A percentile compares a stretch with the other conserved stretches of the same genome.
Conservation (phyloP, 2,888 invertebrate genomes). For the Leucoptera coffeella region DNA sequence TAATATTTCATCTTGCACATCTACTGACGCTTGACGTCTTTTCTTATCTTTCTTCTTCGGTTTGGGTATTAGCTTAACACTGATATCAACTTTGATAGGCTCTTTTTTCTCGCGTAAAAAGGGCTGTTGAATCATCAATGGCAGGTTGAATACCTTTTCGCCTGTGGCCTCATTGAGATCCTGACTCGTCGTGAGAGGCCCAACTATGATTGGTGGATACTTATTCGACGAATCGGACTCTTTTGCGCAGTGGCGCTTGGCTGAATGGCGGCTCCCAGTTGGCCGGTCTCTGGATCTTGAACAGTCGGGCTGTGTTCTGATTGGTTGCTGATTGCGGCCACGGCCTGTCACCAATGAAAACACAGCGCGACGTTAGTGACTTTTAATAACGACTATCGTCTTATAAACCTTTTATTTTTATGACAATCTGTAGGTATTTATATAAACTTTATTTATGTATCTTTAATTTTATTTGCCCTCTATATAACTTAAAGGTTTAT, state of each 20-base stretch:
- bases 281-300: constrained; percentile 32
- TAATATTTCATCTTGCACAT: not conserved
- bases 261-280: constrained; percentile 22
- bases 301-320: constrained; percentile 50
- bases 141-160: constrained; percentile 38
- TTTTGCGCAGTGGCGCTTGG: constrained; percentile 45
- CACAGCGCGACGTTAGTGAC: constrained; percentile 46
- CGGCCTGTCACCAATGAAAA: constrained; percentile 54
- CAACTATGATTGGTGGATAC: constrained; percentile 36
- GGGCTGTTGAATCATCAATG: constrained; percentile 52
- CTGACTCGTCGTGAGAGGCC: constrained; percentile 45
- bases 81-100: constrained; percentile 73
- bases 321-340: constrained; percentile 49
- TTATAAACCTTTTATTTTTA: not conserved
- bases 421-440: not conserved
- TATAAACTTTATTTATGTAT: not conserved
- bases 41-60: constrained; percentile 37
- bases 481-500: too few relatives aligned
- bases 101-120: constrained; percentile 59
- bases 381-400: constrained; percentile 11
- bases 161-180: constrained; percentile 36
- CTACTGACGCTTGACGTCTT: constrained; percentile 7
- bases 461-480: too few relatives aligned
- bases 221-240: constrained; percentile 56
- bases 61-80: constrained; percentile 68